Base-by-base conservation (phyloP, 2,888 invertebrate genomes). In the Alentia gelatinosa region DNA sequence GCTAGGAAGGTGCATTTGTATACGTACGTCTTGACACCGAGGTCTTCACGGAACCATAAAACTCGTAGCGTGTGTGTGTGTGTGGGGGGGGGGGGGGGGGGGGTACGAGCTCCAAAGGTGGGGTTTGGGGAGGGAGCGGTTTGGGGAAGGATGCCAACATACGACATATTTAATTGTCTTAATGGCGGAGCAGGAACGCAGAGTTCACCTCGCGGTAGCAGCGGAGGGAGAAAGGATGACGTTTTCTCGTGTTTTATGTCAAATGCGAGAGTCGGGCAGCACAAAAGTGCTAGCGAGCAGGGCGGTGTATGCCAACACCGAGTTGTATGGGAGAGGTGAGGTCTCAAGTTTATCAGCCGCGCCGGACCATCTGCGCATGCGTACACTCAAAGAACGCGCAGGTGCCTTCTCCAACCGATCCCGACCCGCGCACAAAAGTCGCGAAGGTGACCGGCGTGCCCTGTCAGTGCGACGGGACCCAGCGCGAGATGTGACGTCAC, bases 201-300 rank as follows among this genome's bases (percentile, higher is more conserved):
- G 4, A 19, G 12, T 26, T 68, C 68, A 33, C 33, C 68, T 9
- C 68, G 30, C 26, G 30, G 12, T 26, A 12, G n/a, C 12, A 12
- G 1, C 12, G 12, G 3, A 12, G n/a, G 12, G 15, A 26, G 33
- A 33, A 68, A 68, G 30, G 30, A 68, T 30, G 68, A 33, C 30
- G 68, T 68, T 68, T 68, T 68, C 68, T 68, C 68, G 68, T 68
- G 68, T 68, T 68, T 68, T 68, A 33, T 30, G 68, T 68, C 68
- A 68, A 68, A 68, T 30, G 68, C 68, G 26, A 68, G n/a, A 68
- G 68, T 68, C 26, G 30, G n/a, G 3, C 12, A 12, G 12, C 30
- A 68, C 68, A 68, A 68, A 68, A 33, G 68, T 68, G 26, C 12
- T 12, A 15, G 12, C 33, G 30, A 12, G 68, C 12, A 4, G 68